These are phyloP conservation scores for Drosophila colorata DNA, from an alignment of 2,888 invertebrate genomes.

Conservation along the genomic window DNA sequence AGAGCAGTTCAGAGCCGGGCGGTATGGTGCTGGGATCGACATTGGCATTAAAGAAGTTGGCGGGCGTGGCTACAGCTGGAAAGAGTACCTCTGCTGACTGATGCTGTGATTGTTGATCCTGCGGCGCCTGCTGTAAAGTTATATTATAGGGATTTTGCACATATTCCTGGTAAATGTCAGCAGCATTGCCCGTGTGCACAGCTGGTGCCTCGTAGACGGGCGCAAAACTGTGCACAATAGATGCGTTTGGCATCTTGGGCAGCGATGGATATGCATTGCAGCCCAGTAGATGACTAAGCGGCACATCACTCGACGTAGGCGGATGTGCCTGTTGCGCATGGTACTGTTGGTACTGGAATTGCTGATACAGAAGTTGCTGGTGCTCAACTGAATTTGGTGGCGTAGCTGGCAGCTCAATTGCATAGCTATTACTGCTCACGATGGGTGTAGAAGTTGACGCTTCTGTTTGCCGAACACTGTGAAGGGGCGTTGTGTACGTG, in stretches of 20 bases:
- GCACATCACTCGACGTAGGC: conserved; percentile 68
- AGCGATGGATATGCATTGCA: conserved; percentile 83
- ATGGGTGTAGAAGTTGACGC: conserved; percentile 1
- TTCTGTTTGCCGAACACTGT: conserved; percentile 30
- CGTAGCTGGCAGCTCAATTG: conserved; percentile 83
- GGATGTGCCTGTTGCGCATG: conserved; percentile 41
- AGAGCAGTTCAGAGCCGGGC: conserved; percentile 88
- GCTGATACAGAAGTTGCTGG: conserved; percentile 61
- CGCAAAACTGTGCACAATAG: conserved; percentile 84
- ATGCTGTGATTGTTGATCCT: conserved; percentile 62
- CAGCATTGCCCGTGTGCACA: conserved; percentile 30
- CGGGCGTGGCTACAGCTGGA: conserved; percentile 85
- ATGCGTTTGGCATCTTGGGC: conserved; percentile 76
- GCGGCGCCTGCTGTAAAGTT: conserved; percentile 82
- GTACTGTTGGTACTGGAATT: conserved; percentile 53
- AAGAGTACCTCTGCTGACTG: conserved; percentile 18
- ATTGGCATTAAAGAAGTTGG: conserved; percentile 88
- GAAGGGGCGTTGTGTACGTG: conserved; percentile 37
- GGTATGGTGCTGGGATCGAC: conserved; percentile 86
- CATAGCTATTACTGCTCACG: conserved; percentile 67
- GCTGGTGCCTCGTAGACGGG: conserved; percentile 72
- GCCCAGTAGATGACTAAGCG: conserved; percentile 81
- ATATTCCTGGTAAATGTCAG: conserved; percentile 84
- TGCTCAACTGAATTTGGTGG: conserved; percentile 60
- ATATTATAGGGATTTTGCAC: conserved; percentile 84